Base-by-base conservation (phyloP, 2,888 invertebrate species). In the Automeris io region DNA sequence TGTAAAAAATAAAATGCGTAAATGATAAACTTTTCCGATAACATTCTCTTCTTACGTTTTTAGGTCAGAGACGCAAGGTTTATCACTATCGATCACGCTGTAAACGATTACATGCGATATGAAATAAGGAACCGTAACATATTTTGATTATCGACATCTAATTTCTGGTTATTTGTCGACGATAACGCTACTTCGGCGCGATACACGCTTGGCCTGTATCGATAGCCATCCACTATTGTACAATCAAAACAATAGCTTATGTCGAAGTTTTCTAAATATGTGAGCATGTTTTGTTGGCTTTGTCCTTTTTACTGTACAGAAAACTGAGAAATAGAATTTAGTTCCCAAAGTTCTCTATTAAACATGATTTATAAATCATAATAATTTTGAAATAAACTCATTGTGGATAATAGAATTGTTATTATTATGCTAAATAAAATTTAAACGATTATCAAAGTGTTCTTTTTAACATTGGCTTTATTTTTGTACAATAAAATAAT, bases 1-100 rank as follows among this genome's bases (percentile, higher is more conserved):
- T 33, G 11, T 11, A 19, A 33, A 19, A 37, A 13, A 37, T 25
- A 33, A 11, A 9, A 19, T 18, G 13, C 18, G 18, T 22, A n/a
- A 16, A 16, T 29, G 29, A 29, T 29, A 29, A 29, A 29, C n/a
- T 29, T n/a, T 16, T 29, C 26, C 29, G 29, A 29, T 29, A 29
- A 4, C 29, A 29, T 16, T n/a, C 22, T 24, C 18, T 22, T 18
- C 24, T 33, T 41, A 34, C 39, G 35, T 48, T 40, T 45, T 31
- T 45, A 40, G 45, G 45, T 48, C 47, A 47, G 21, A 24, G 34
- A 45, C 40, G 25, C 18, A 25, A n/a, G n/a, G 32, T 32, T 37
- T 32, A 37, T 37, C 37, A 18, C 18, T 39, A 43, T 46, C 40
- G 18, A 42, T 39, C 42, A 40, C 8, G 9, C 9, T 35, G 16